phyloP scores from a whole-genome alignment of 2,888 invertebrate genomes.

The Mycogona germanica region DNA sequence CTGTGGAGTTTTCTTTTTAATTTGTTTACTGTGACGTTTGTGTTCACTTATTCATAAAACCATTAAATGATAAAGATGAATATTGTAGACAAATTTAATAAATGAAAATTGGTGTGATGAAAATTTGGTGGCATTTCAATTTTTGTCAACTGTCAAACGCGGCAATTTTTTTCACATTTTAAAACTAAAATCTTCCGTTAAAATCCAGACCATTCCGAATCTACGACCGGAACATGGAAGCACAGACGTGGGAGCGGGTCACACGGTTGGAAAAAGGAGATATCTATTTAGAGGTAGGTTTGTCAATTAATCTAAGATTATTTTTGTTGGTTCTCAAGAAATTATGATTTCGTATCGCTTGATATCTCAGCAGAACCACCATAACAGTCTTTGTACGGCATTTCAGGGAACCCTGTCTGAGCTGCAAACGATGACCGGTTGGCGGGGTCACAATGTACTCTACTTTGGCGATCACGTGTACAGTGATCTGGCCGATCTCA shows the following conservation, averaged over 20 bases:
- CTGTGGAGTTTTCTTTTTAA: background rate
- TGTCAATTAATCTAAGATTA: background rate
- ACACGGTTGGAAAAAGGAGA: constrained; percentile 69
- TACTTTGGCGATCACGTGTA: constrained; percentile 99
- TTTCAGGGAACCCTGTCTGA: constrained; percentile 79
- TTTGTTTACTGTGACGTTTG: background rate
- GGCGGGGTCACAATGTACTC: constrained; percentile 78
- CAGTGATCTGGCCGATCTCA: constrained; percentile 91
- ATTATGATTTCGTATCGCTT: constrained; percentile 24
- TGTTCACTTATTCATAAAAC: background rate
- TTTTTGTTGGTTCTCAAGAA: background rate
- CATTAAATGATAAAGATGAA: too few species aligned
- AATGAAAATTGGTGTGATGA: too few species aligned
- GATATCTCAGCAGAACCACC: too few species aligned
- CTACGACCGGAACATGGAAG: constrained; percentile 65
- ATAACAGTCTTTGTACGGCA: background rate
- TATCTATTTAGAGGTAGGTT: constrained; percentile 76
- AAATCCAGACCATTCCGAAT: constrained; percentile 64
- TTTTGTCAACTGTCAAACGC: too few species aligned
- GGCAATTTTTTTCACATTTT: background rate
- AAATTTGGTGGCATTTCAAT: too few species aligned
- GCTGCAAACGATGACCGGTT: constrained; percentile 81
- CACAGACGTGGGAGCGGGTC: constrained; percentile 86
- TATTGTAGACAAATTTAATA: too few species aligned
- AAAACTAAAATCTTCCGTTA: constrained; percentile 3